Percentiles rank a stretch among this genome's conserved stretches.
Conservation (phyloP, 1,140 invertebrate genomes). For the Trypoxylus dichotomus region DNA sequence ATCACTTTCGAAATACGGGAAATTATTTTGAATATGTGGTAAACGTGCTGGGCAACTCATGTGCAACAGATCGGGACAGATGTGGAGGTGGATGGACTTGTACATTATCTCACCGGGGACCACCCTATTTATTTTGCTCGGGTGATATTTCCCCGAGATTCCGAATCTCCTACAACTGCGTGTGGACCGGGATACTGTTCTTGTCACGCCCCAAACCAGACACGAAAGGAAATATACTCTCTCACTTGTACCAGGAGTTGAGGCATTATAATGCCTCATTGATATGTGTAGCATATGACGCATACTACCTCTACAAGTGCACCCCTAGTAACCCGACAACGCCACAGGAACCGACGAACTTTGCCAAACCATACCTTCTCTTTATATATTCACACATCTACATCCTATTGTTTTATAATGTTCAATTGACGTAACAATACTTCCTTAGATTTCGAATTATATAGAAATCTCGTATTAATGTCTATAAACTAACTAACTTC, state of each 20-base stretch:
- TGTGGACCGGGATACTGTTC: slow-evolving; percentile 27
- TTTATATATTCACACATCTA: no score
- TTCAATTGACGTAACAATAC: not conserved
- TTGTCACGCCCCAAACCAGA: slow-evolving; percentile 33
- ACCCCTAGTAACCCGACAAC: slow-evolving; percentile 26
- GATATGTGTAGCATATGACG: slow-evolving; percentile 37
- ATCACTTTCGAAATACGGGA: not conserved
- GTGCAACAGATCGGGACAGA: slow-evolving; percentile 12
- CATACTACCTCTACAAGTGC: slow-evolving; percentile 27
- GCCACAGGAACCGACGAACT: not conserved
- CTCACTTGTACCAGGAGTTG: slow-evolving; percentile 21
- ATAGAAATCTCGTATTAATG: no score
- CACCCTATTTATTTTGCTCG: slow-evolving; percentile 5
- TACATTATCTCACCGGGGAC: not conserved
- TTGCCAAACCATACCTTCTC: not conserved
- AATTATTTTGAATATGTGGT: slow-evolving; percentile 4
- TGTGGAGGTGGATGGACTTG: not conserved
- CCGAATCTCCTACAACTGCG: not conserved
- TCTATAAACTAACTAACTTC: not conserved
- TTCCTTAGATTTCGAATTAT: no score
- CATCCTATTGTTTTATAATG: not conserved
- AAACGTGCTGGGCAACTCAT: not conserved
- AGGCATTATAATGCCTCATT: slow-evolving; percentile 36
- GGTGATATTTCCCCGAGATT: slow-evolving; percentile 18
- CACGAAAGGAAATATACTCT: slow-evolving; percentile 35